Evolutionary conservation across 1,140 invertebrate genomes (phyloP).

Genomic region (Papilio aristodemus): DNA sequence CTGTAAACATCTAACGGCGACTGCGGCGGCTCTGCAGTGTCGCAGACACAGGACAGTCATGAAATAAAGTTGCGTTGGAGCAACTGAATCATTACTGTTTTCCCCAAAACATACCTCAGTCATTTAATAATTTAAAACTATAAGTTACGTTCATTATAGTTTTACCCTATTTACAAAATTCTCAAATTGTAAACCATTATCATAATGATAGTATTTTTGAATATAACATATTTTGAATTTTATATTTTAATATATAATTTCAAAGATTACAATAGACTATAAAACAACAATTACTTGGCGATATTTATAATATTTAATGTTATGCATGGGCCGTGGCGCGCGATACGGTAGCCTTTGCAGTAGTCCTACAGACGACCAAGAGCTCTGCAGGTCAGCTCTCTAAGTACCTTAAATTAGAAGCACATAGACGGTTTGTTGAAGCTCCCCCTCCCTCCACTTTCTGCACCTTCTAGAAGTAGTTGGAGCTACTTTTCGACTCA

Average conservation of each 20-base stretch:
- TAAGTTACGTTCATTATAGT: too few relatives aligned
- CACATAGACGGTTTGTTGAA: slow-evolving; percentile 1
- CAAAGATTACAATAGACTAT: neutral
- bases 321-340: slow-evolving; percentile 13
- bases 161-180: too few relatives aligned
- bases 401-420: slow-evolving; percentile 5
- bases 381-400: slow-evolving; percentile 17
- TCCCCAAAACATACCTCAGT: too few relatives aligned
- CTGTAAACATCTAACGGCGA: too few relatives aligned
- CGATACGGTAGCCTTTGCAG: slow-evolving; percentile 10
- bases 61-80: too few relatives aligned
- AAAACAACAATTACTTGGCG: neutral
- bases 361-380: slow-evolving; percentile 19
- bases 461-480: slow-evolving; percentile 7
- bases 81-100: too few relatives aligned
- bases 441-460: neutral
- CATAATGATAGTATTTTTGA: too few relatives aligned
- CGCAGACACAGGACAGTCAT: too few relatives aligned
- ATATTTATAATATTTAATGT: slow-evolving; percentile 4
- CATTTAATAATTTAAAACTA: too few relatives aligned
- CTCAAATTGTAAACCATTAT: too few relatives aligned
- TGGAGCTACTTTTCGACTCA: slow-evolving; percentile 14
- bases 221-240: neutral
- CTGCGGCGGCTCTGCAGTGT: too few relatives aligned
- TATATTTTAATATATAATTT: neutral